Percentiles rank a stretch among this genome's conserved stretches.
Conservation (phyloP, 2,797 vertebrate species). For the Oryzias dopingdopingensis region DNA sequence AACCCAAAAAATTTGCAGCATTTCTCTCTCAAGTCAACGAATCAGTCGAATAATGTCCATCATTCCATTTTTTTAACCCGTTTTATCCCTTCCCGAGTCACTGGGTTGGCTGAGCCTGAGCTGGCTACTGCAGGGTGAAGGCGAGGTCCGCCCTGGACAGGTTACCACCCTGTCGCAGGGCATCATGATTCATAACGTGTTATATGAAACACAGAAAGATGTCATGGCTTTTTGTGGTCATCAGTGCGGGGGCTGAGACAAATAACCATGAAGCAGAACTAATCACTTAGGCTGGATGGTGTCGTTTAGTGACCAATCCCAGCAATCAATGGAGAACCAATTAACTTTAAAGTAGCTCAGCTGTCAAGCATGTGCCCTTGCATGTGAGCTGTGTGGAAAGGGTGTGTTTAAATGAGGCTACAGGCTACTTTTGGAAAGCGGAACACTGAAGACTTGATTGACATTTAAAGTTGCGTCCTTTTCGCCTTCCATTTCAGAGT, state of each 20-base stretch:
- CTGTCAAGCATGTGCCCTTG: conserved; percentile 2
- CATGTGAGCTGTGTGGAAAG: not conserved
- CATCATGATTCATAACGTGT: not conserved
- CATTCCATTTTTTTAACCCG: too few species aligned
- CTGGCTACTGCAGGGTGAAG: too few species aligned
- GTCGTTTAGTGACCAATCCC: conserved; percentile 58
- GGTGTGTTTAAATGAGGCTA: conserved; percentile 48
- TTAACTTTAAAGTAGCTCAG: conserved; percentile 47
- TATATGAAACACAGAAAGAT: not conserved
- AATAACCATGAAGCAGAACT: conserved; percentile 29
- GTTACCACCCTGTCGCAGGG: too few species aligned
- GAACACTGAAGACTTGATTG: conserved; percentile 47
- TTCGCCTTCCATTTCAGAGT: conserved; percentile 42
- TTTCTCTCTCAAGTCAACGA: not conserved
- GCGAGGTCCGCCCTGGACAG: too few species aligned
- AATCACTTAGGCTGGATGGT: conserved; percentile 40
- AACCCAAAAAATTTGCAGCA: too few species aligned
- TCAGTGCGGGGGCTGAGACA: conserved; percentile 12
- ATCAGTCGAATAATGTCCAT: too few species aligned
- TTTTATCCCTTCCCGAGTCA: too few species aligned
- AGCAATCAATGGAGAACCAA: conserved; percentile 50
- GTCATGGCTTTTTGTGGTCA: conserved; percentile 4
- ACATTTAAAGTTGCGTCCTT: conserved; percentile 30
- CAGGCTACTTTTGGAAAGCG: conserved; percentile 60
- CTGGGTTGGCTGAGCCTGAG: too few species aligned